Conservation (phyloP, 2,113 vertebrate species). For the Peucedramus taeniatus region DNA sequence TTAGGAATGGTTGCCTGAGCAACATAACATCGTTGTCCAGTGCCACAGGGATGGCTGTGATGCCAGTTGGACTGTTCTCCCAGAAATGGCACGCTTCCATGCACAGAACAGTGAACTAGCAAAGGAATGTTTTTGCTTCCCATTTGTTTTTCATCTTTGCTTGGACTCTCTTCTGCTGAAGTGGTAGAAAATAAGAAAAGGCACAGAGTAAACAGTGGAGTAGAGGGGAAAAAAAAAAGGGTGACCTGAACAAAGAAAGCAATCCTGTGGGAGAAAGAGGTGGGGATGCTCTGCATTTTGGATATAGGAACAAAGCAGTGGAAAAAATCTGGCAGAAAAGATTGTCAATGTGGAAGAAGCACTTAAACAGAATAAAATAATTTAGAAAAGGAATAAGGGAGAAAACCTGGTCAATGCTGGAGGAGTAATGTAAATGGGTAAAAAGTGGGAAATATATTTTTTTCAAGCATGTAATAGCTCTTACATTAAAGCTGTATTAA, state of each 20-base stretch:
- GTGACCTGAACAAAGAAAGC: background rate
- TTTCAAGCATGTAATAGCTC: background rate
- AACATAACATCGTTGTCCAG: constrained; percentile 55
- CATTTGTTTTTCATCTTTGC: background rate
- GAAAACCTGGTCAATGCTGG: background rate
- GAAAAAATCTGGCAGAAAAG: background rate
- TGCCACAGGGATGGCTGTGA: constrained; percentile 41
- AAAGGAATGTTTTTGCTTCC: background rate
- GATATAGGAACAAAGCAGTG: background rate
- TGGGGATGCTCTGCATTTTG: background rate
- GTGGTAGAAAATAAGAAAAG: background rate
- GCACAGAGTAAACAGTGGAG: background rate
- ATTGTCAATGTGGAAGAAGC: background rate
- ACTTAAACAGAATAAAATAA: background rate
- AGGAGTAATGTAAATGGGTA: background rate
- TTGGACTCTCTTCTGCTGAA: background rate
- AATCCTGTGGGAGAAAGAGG: background rate
- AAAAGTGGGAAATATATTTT: background rate
- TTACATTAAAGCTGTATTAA: background rate
- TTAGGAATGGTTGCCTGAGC: constrained; percentile 68
- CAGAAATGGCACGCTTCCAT: background rate
- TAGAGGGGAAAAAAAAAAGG: background rate
- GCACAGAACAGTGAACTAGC: background rate
- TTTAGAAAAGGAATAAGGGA: background rate
- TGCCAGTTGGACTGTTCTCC: constrained; percentile 27